Evolutionary conservation across 2,797 vertebrate species (phyloP).

Genomic region (Okamejei kenojei): DNA sequence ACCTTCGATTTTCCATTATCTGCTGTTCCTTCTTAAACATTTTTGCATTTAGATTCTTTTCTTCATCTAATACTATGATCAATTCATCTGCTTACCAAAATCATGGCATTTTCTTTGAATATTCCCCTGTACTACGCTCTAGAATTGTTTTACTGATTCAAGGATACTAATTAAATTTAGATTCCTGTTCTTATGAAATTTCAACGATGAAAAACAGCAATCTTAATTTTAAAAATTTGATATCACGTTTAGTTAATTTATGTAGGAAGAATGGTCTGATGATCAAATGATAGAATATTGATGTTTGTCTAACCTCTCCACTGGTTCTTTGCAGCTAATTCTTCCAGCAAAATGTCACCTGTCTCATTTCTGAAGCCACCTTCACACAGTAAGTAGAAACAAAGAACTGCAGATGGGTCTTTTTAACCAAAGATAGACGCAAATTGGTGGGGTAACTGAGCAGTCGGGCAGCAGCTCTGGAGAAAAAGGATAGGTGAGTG

Average conservation of each 20-base stretch:
- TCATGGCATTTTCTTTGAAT: too few relatives aligned
- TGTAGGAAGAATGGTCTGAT: background rate
- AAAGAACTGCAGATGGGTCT: too few relatives aligned
- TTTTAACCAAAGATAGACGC: too few relatives aligned
- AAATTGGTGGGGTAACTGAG: too few relatives aligned
- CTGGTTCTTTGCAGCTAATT: background rate
- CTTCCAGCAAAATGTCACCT: background rate
- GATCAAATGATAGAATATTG: background rate
- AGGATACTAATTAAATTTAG: background rate
- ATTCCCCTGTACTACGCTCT: background rate
- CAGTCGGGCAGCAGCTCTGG: too few relatives aligned
- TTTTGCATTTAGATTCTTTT: background rate
- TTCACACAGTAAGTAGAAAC: background rate
- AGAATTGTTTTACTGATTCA: background rate
- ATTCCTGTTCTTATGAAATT: background rate
- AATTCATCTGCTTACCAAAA: background rate
- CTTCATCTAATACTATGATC: background rate
- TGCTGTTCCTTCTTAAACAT: too few relatives aligned
- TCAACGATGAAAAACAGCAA: background rate
- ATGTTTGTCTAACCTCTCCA: background rate
- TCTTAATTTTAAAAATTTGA: background rate
- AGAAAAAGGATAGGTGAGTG: too few relatives aligned
- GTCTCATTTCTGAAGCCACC: background rate
- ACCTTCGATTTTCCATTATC: too few relatives aligned
- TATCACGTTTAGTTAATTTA: background rate